phyloP scores from a whole-genome alignment of 2,888 invertebrate genomes.

The Drosophila recens region DNA sequence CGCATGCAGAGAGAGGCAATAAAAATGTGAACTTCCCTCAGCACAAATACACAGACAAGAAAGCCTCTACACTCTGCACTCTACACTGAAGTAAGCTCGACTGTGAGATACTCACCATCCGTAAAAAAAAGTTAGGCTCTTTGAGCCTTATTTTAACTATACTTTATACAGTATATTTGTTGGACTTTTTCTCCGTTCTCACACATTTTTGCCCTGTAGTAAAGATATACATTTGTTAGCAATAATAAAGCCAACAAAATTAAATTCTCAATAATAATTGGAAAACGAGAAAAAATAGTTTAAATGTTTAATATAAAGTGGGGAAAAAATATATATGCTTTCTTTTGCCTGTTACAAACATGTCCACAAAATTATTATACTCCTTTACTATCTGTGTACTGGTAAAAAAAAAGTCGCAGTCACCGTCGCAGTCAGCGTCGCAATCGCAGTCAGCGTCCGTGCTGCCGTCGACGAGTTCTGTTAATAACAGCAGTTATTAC shows the following conservation, averaged over 20 bases:
- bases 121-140: neutral
- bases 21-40: slow-evolving; percentile 43
- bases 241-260: neutral
- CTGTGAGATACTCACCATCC: neutral
- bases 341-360: neutral
- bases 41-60: slow-evolving; percentile 3
- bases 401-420: slow-evolving; percentile 10
- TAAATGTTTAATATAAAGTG: no score
- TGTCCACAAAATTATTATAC: neutral
- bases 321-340: no score
- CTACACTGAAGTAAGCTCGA: neutral
- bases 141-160: neutral
- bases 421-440: slow-evolving; percentile 13
- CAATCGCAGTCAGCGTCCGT: neutral
- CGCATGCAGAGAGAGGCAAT: slow-evolving; percentile 39
- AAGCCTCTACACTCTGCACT: no score
- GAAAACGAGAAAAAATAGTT: no score
- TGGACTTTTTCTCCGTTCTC: no score
- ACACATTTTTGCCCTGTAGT: no score
- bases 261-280: neutral
- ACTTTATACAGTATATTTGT: no score
- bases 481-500: slow-evolving; percentile 73
- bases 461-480: slow-evolving; percentile 38
- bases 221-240: no score
- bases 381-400: neutral